A percentile compares a stretch with the other conserved stretches of the same genome.
Evolutionary conservation across 2,113 vertebrate species (phyloP).

Genomic region (Poeciliopsis prolifica): DNA sequence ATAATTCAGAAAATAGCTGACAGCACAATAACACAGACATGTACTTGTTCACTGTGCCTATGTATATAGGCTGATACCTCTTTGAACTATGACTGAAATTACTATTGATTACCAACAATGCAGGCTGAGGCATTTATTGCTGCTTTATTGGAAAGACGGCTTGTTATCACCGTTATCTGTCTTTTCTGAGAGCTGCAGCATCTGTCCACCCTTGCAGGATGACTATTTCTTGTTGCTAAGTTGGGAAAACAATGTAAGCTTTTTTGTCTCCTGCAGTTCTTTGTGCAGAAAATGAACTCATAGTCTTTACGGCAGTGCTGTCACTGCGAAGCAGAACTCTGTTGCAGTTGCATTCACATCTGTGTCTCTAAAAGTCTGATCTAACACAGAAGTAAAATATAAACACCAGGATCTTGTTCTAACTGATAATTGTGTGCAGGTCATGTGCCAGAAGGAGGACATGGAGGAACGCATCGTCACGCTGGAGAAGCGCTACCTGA

Average conservation of each 20-base stretch:
- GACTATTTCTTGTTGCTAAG: not conserved
- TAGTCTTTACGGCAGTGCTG: constrained; percentile 18
- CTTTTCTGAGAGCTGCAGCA: constrained; percentile 13
- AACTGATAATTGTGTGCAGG: constrained; percentile 74
- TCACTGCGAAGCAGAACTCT: not conserved
- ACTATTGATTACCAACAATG: constrained; percentile 50
- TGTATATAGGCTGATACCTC: constrained; percentile 26
- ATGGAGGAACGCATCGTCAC: constrained; percentile 99
- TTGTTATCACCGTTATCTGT: constrained; percentile 29
- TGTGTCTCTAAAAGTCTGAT: not conserved
- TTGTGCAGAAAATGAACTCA: constrained; percentile 41
- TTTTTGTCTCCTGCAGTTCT: constrained; percentile 14
- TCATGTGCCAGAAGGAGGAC: constrained; percentile 99
- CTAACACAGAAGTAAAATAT: not conserved
- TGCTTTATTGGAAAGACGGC: constrained; percentile 9
- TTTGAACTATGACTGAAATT: constrained; percentile 20
- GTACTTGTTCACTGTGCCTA: constrained; percentile 2
- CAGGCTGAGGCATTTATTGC: constrained; percentile 12
- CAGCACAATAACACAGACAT: not conserved
- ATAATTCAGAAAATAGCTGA: not conserved
- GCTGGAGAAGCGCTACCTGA: constrained; percentile 97
- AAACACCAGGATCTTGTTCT: not conserved
- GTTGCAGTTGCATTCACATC: constrained; percentile 3
- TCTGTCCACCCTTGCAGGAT: constrained; percentile 1
- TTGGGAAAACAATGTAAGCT: constrained; percentile 1